Evolutionary conservation across 2,888 invertebrate species (phyloP).

Genomic region (Phorcus lineatus): DNA sequence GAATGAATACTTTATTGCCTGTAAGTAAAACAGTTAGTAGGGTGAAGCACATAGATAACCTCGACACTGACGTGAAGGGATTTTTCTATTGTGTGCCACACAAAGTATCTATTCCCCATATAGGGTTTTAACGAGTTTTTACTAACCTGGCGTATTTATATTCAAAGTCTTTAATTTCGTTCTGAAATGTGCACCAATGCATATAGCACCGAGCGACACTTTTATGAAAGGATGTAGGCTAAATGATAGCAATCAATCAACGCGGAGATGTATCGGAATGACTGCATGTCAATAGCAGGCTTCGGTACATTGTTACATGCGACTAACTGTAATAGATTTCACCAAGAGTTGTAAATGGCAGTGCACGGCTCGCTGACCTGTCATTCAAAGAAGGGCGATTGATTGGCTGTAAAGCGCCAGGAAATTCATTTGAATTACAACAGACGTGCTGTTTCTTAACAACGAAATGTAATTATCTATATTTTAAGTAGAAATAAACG

Average conservation of each 20-base stretch:
- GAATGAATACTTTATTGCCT: no score
- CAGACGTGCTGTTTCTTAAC: background rate
- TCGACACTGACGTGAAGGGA: no score
- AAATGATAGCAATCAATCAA: slow-evolving; percentile 17
- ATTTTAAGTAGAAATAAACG: background rate
- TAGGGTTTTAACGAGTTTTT: background rate
- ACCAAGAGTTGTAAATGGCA: background rate
- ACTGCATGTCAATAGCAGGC: background rate
- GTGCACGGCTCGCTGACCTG: background rate
- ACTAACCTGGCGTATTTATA: background rate
- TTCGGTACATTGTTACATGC: background rate
- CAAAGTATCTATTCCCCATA: no score
- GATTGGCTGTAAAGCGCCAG: slow-evolving; percentile 3
- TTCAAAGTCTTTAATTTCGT: background rate
- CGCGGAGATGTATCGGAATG: background rate
- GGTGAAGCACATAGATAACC: no score
- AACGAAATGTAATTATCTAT: background rate
- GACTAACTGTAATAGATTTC: background rate
- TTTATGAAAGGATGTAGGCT: slow-evolving; percentile 5
- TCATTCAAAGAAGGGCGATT: background rate
- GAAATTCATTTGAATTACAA: background rate
- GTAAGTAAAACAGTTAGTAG: no score
- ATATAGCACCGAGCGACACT: background rate
- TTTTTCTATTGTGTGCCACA: no score
- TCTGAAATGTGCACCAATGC: background rate